Evolutionary conservation across 2,797 vertebrate species (phyloP).

Genomic region (Mormyrus proboscirostris): DNA sequence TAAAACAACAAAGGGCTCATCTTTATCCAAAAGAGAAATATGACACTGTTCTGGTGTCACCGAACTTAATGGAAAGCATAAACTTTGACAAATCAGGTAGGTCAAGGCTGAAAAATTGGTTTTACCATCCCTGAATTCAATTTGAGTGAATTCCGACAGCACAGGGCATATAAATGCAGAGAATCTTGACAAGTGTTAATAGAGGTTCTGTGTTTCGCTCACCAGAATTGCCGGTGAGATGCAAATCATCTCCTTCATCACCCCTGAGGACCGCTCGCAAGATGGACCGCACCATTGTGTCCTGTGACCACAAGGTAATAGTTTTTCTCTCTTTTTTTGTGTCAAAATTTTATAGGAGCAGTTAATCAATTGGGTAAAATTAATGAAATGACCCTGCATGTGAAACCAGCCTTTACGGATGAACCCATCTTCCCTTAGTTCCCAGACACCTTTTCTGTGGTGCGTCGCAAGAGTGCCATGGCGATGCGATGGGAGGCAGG

Average conservation of each 20-base stretch:
- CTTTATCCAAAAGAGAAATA: slow-evolving; percentile 48
- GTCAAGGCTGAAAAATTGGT: neutral
- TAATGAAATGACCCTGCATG: neutral
- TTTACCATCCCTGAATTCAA: neutral
- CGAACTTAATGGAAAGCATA: slow-evolving; percentile 45
- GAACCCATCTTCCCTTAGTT: slow-evolving; percentile 52
- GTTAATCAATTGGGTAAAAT: neutral
- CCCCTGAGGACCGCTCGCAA: slow-evolving; percentile 51
- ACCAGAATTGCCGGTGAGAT: slow-evolving; percentile 49
- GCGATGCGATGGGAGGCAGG: slow-evolving; percentile 58
- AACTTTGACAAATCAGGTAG: slow-evolving; percentile 38
- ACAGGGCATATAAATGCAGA: neutral
- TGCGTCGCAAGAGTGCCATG: slow-evolving; percentile 53
- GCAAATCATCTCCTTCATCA: slow-evolving; percentile 58
- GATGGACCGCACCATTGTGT: slow-evolving; percentile 55
- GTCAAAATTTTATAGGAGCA: neutral
- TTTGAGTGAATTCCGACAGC: neutral
- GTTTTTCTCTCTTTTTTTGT: neutral
- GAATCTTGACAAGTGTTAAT: neutral
- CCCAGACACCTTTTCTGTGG: slow-evolving; percentile 43
- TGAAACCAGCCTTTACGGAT: slow-evolving; percentile 35
- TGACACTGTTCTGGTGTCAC: slow-evolving; percentile 56
- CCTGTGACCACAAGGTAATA: slow-evolving; percentile 57
- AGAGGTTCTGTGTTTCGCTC: neutral
- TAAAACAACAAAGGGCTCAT: slow-evolving; percentile 54